Evolutionary conservation across 2,888 invertebrate genomes (phyloP).

Genomic region (Yponomeuta sedellus): DNA sequence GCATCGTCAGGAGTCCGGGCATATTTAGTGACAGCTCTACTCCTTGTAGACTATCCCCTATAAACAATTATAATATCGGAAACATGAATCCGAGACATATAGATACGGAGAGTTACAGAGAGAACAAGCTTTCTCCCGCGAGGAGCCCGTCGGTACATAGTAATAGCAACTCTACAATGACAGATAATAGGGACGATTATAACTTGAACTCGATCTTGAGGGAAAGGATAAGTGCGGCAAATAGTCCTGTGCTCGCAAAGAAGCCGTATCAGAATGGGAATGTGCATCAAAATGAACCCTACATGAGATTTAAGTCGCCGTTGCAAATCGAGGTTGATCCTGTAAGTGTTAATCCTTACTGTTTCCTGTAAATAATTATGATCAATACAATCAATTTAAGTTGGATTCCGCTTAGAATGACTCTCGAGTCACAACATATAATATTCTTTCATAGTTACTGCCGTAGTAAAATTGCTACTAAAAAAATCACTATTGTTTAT

Average conservation of each 20-base stretch:
- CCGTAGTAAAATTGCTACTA: too few relatives aligned
- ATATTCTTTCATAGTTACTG: too few relatives aligned
- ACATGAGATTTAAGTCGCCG: conserved; percentile 54
- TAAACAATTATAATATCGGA: conserved; percentile 69
- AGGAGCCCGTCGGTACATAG: conserved; percentile 49
- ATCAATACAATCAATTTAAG: too few relatives aligned
- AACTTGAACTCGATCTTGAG: conserved; percentile 56
- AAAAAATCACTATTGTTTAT: too few relatives aligned
- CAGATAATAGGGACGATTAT: conserved; percentile 52
- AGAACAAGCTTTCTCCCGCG: conserved; percentile 52
- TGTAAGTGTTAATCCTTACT: conserved; percentile 62
- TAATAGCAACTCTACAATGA: conserved; percentile 42
- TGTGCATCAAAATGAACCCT: conserved; percentile 25
- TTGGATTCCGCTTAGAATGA: too few relatives aligned
- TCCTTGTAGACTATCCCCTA: conserved; percentile 61
- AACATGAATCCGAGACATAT: conserved; percentile 71
- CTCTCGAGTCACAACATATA: too few relatives aligned
- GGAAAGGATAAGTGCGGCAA: conserved; percentile 50
- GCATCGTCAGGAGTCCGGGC: conserved; percentile 52
- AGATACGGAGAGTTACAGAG: conserved; percentile 59
- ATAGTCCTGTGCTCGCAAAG: conserved; percentile 50
- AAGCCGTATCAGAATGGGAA: conserved; percentile 57
- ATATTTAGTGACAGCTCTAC: conserved; percentile 66
- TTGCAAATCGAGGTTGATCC: conserved; percentile 82
- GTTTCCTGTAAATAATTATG: too few relatives aligned